Evolutionary conservation across 2,888 invertebrate genomes (phyloP).

Genomic region (Apodemia mormo): DNA sequence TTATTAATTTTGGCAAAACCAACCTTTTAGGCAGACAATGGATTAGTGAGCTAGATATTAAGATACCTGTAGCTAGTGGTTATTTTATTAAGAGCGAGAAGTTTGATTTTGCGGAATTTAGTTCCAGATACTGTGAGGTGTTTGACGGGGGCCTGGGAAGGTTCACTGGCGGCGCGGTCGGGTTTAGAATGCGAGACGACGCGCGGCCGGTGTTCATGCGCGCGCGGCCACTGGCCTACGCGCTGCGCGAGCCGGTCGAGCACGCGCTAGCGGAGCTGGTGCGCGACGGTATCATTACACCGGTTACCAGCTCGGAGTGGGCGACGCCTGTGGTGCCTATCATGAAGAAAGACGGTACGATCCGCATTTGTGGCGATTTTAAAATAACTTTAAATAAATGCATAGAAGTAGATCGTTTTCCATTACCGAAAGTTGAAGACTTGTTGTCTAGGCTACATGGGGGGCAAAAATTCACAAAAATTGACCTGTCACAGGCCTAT

Average conservation of each 20-base stretch:
- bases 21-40: conserved; percentile 35
- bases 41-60: conserved; percentile 34
- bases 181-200: conserved; percentile 19
- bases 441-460: conserved; percentile 1
- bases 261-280: conserved; percentile 30
- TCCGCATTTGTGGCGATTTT: conserved; percentile 30
- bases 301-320: conserved; percentile 31
- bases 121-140: conserved; percentile 20
- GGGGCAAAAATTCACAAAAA: conserved; percentile 25
- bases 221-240: conserved; percentile 22
- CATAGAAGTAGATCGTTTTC: conserved; percentile 11
- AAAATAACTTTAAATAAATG: too few species aligned
- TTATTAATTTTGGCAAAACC: conserved; percentile 33
- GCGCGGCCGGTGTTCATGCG: conserved; percentile 25
- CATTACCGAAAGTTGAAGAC: conserved; percentile 12
- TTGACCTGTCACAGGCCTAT: too few species aligned
- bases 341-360: conserved; percentile 31
- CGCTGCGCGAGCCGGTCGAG: conserved; percentile 33
- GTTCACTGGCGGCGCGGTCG: conserved; percentile 18
- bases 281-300: conserved; percentile 30
- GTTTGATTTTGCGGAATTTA: too few species aligned
- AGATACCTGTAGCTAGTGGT: conserved; percentile 6
- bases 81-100: too few species aligned
- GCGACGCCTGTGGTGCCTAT: conserved; percentile 34
- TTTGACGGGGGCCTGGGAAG: conserved; percentile 21